A percentile compares a stretch with the other conserved stretches of the same genome.
Conservation (phyloP, 1,140 invertebrate genomes). For the Zeugodacus cucurbitae region DNA sequence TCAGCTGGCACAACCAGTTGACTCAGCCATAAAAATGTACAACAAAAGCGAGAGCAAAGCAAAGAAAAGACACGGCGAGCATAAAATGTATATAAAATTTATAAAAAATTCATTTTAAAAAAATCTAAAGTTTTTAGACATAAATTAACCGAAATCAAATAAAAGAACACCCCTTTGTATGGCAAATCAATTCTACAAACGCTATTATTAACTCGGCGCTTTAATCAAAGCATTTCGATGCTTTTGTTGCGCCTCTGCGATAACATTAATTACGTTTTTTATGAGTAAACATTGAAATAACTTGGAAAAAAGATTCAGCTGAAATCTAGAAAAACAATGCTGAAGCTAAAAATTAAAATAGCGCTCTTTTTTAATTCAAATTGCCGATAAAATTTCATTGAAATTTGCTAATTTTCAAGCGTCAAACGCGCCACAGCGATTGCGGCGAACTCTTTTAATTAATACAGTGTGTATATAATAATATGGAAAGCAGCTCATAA, state of each 20-base stretch:
- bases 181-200: not conserved
- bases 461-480: not conserved
- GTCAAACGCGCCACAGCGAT: not conserved
- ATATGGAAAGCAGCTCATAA: not conserved
- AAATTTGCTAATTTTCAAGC: not conserved
- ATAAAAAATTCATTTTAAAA: not conserved
- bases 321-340: not conserved
- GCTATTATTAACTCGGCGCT: not conserved
- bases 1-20: conserved; percentile 8
- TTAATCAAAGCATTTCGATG: conserved; percentile 20
- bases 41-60: not conserved
- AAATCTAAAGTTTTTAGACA: not conserved
- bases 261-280: conserved; percentile 8
- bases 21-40: not conserved
- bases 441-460: not conserved
- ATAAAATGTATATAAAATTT: not conserved
- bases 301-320: not conserved
- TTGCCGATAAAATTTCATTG: not conserved
- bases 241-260: not conserved
- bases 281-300: not conserved
- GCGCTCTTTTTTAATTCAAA: not conserved
- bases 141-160: not conserved
- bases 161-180: not conserved
- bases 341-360: not conserved
- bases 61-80: not conserved